Evolutionary conservation across 1,140 invertebrate genomes (phyloP).

Genomic region (Theocolax elegans): DNA sequence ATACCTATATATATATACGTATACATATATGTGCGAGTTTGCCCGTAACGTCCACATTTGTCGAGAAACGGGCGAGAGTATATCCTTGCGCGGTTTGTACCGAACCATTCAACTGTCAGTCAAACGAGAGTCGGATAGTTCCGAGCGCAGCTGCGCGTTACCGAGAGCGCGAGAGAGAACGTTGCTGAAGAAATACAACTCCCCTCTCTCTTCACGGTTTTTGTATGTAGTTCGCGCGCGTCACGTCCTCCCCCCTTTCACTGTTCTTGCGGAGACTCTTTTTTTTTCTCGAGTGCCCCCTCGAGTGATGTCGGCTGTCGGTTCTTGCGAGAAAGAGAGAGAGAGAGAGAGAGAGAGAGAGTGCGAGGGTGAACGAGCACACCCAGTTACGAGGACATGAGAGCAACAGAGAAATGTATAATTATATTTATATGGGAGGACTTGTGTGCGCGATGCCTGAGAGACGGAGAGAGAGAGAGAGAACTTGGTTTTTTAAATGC

Average conservation of each 20-base stretch:
- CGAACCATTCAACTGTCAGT: constrained; percentile 52
- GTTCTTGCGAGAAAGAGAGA: neutral
- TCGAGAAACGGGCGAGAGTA: constrained; percentile 13
- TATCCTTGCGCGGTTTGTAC: constrained; percentile 21
- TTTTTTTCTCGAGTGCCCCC: constrained; percentile 28
- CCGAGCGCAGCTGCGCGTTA: constrained; percentile 46
- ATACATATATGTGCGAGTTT: neutral
- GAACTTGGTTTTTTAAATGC: too few relatives aligned
- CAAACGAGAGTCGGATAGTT: constrained; percentile 44
- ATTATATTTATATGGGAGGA: too few relatives aligned
- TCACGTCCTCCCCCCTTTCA: neutral
- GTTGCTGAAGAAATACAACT: neutral
- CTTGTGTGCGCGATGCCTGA: too few relatives aligned
- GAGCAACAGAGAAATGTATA: too few relatives aligned
- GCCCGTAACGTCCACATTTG: constrained; percentile 12
- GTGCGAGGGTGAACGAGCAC: too few relatives aligned
- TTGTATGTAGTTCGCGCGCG: neutral
- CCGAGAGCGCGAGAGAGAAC: constrained; percentile 18
- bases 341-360: constrained; percentile 9
- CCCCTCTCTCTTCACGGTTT: neutral
- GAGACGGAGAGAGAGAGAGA: too few relatives aligned
- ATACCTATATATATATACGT: neutral
- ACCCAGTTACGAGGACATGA: too few relatives aligned
- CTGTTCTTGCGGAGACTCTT: neutral
- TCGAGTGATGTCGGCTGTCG: constrained; percentile 39